These are phyloP conservation scores for Holothuria glaberrima DNA, from an alignment of 35 echinoderm and acorn worm genomes.

Conservation along the genomic window DNA sequence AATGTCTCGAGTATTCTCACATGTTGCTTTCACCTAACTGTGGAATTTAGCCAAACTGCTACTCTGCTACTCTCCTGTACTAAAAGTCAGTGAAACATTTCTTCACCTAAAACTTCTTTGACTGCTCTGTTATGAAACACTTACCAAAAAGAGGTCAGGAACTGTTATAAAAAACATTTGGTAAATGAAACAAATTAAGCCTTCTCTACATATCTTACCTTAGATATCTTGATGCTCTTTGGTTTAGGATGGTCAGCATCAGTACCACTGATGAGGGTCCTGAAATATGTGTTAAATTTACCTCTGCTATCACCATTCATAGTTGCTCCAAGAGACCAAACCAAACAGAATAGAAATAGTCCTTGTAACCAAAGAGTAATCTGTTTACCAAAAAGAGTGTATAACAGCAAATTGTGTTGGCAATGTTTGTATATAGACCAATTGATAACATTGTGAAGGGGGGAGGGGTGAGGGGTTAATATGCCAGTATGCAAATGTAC, in stretches of 20 bases:
- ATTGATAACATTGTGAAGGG: no score
- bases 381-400: slow-evolving; percentile 42
- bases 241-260: slow-evolving; percentile 93
- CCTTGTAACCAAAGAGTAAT: slow-evolving; percentile 97
- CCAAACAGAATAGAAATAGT: slow-evolving; percentile 91
- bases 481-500: no score
- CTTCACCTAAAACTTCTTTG: no score
- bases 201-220: slow-evolving; percentile 54
- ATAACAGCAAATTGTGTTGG: no score
- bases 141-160: no score
- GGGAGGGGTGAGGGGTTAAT: no score
- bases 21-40: neutral
- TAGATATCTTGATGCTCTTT: slow-evolving; percentile 99
- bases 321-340: slow-evolving; percentile 88
- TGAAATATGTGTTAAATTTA: slow-evolving; percentile 98
- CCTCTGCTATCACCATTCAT: slow-evolving; percentile 83
- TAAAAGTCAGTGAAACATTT: no score
- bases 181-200: no score
- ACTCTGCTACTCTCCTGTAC: no score
- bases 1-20: neutral
- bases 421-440: no score
- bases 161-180: no score
- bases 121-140: no score
- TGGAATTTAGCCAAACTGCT: neutral
- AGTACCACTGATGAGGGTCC: slow-evolving; percentile 91